These are phyloP conservation scores for Oscheius sp. DNA, from an alignment of 2,888 invertebrate genomes.

Conservation along the genomic window DNA sequence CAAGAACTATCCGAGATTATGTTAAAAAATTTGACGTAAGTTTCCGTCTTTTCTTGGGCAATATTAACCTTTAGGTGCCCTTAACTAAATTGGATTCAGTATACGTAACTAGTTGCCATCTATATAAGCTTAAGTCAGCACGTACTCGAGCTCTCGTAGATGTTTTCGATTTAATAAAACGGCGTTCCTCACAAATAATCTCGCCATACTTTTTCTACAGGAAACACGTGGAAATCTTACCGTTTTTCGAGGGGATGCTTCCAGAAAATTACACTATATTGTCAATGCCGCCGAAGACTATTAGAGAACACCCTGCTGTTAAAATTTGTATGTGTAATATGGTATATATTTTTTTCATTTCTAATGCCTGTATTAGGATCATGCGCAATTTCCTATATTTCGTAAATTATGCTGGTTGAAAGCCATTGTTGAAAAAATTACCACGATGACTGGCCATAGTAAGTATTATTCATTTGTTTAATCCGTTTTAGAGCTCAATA, in stretches of 20 bases:
- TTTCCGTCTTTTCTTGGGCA: not conserved
- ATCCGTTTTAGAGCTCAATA: not conserved
- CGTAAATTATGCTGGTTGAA: not conserved
- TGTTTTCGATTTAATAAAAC: not conserved
- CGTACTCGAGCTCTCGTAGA: not conserved
- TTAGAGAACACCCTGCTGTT: not conserved
- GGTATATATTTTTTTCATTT: not conserved
- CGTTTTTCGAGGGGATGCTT: not conserved
- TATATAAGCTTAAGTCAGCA: not conserved
- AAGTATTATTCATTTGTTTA: too few relatives aligned
- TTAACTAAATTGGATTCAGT: constrained; percentile 5
- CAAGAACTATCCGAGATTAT: not conserved
- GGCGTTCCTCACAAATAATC: not conserved
- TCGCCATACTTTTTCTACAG: not conserved
- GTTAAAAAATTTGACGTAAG: not conserved
- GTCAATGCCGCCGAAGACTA: not conserved
- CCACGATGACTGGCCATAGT: not conserved
- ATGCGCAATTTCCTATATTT: too few relatives aligned
- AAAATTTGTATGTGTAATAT: not conserved
- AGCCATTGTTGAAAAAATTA: not conserved
- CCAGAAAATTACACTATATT: not conserved
- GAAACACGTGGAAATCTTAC: not conserved
- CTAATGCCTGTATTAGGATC: not conserved
- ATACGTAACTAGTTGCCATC: not conserved
- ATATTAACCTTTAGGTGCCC: not conserved